phyloP scores from a whole-genome alignment of 2,888 invertebrate genomes.

The Chaitophorus viminalis region DNA sequence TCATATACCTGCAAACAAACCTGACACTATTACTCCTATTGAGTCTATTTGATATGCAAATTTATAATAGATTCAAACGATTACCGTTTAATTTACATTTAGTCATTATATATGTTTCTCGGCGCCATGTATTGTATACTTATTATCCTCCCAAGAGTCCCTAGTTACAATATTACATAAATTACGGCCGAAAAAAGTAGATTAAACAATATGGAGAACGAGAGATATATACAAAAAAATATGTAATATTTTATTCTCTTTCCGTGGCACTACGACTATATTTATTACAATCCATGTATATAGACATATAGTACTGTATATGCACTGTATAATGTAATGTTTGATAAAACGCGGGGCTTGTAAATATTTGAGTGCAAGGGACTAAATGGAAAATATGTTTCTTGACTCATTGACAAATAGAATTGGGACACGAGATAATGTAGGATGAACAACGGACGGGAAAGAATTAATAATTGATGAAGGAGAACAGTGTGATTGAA shows the following conservation, averaged over 20 bases:
- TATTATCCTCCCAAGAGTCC: not conserved
- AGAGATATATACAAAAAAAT: not conserved
- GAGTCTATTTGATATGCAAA: no score
- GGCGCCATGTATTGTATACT: not conserved
- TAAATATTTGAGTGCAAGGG: not conserved
- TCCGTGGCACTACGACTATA: no score
- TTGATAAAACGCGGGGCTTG: not conserved
- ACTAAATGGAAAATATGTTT: not conserved
- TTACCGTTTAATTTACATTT: no score
- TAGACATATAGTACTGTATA: not conserved
- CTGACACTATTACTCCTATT: no score
- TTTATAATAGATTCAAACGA: not conserved
- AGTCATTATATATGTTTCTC: not conserved
- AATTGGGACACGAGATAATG: not conserved
- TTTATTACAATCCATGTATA: no score
- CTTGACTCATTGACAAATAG: not conserved
- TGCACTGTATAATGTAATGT: not conserved
- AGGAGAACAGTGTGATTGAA: not conserved
- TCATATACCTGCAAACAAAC: no score
- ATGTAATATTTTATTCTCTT: not conserved
- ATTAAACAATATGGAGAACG: not conserved
- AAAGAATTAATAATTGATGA: constrained; percentile 35
- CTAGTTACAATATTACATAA: not conserved
- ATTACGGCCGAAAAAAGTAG: not conserved
- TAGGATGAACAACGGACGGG: constrained; percentile 12